Percentiles rank a stretch among this genome's conserved stretches.
Evolutionary conservation across 2,113 vertebrate species (phyloP).

Genomic region (Nyctibius bracteatus): DNA sequence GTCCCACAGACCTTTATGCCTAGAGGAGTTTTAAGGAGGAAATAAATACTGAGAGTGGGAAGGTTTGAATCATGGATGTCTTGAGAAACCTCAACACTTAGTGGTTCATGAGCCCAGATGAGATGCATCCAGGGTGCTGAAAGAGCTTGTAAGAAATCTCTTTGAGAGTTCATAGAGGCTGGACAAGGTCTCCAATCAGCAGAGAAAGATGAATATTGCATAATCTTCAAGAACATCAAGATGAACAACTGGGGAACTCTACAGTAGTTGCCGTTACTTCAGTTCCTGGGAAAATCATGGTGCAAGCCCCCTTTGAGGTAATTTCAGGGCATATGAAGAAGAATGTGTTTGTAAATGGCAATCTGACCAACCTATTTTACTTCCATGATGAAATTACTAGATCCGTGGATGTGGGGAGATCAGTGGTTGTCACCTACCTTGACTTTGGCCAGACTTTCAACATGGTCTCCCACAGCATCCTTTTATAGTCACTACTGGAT

Average conservation of each 20-base stretch:
- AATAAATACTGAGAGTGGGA: background rate
- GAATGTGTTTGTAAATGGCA: background rate
- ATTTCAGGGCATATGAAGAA: background rate
- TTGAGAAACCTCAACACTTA: background rate
- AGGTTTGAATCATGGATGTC: background rate
- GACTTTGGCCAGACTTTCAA: background rate
- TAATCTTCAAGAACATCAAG: background rate
- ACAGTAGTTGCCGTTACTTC: background rate
- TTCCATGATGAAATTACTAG: background rate
- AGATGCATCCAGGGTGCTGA: background rate
- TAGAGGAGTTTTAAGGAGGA: background rate
- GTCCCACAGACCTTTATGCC: background rate
- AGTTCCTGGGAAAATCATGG: background rate
- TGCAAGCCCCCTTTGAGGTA: background rate
- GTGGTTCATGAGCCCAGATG: background rate
- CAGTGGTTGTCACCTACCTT: background rate
- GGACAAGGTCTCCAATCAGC: background rate
- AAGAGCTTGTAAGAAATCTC: background rate
- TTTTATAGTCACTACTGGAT: background rate
- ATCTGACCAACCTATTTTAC: background rate
- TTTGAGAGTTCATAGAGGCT: background rate
- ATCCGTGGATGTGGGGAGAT: background rate
- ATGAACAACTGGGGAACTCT: background rate
- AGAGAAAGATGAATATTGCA: background rate
- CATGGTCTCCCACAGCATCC: background rate